phyloP scores from a whole-genome alignment of 2,113 vertebrate genomes.

The Martes martes region DNA sequence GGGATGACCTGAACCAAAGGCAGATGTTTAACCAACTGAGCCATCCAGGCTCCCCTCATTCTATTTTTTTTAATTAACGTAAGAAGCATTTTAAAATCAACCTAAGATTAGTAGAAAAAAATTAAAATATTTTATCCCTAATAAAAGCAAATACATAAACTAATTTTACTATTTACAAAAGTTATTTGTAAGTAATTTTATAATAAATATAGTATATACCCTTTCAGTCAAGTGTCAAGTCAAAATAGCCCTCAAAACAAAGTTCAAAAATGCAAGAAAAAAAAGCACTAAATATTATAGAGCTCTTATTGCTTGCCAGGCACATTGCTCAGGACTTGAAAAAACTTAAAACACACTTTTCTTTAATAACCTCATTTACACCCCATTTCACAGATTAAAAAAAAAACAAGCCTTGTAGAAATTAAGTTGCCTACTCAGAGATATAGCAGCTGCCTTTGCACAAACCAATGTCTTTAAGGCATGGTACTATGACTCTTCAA shows the following conservation, averaged over 20 bases:
- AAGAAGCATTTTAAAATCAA: not conserved
- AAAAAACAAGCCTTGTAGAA: not conserved
- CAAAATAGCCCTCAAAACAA: not conserved
- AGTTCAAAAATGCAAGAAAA: conserved; percentile 34
- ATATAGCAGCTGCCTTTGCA: not conserved
- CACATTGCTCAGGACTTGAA: not conserved
- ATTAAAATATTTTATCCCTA: not conserved
- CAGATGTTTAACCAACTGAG: not conserved
- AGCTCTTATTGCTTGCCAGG: not conserved
- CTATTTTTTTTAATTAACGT: not conserved
- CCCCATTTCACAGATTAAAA: not conserved
- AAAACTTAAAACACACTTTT: not conserved
- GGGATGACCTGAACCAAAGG: not conserved
- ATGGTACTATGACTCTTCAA: not conserved
- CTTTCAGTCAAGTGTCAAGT: not conserved
- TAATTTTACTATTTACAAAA: conserved; percentile 35
- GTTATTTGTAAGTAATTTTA: conserved; percentile 3
- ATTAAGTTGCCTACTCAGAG: not conserved
- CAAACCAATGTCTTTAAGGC: not conserved
- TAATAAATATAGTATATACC: not conserved
- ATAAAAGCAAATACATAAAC: conserved; percentile 11
- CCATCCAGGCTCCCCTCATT: not conserved
- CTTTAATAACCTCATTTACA: not conserved
- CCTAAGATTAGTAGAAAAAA: not conserved
- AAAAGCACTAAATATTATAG: not conserved